Evolutionary conservation across 2,113 vertebrate species (phyloP).

Genomic region (Seriola rivoliana): DNA sequence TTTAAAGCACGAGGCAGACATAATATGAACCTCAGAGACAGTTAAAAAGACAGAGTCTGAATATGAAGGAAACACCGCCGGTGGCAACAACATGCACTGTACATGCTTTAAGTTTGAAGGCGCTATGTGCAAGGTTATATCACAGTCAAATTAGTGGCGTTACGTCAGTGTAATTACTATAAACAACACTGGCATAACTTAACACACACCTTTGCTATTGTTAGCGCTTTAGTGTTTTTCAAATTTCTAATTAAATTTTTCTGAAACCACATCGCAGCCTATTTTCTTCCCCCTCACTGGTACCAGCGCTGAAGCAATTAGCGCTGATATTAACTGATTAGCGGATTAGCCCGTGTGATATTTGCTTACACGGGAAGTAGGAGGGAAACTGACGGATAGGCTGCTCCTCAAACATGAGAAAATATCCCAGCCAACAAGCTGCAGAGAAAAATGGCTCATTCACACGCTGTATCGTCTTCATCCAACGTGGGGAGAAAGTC

Average conservation of each 20-base stretch:
- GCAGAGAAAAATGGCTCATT: too few relatives aligned
- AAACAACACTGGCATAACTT: neutral
- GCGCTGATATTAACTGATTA: neutral
- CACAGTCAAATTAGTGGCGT: neutral
- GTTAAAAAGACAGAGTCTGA: conserved; percentile 5
- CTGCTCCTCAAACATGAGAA: too few relatives aligned
- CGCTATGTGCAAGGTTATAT: neutral
- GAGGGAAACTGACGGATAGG: too few relatives aligned
- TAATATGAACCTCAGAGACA: conserved; percentile 1
- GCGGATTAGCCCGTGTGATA: neutral
- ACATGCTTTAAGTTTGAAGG: neutral
- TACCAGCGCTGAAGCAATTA: neutral
- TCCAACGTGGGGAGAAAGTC: too few relatives aligned
- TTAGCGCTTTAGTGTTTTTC: neutral
- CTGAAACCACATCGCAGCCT: too few relatives aligned
- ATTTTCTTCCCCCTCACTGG: neutral
- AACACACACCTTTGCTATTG: neutral
- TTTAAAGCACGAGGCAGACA: conserved; percentile 36
- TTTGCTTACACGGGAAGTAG: neutral
- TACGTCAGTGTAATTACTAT: neutral
- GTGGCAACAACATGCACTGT: neutral
- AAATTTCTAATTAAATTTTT: neutral
- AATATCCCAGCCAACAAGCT: too few relatives aligned
- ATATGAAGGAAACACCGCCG: neutral
- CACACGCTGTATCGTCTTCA: too few relatives aligned